Percentiles rank a stretch among this genome's conserved stretches.
phyloP scores from a whole-genome alignment of 2,888 invertebrate species.

The Calameuta filiformis region DNA sequence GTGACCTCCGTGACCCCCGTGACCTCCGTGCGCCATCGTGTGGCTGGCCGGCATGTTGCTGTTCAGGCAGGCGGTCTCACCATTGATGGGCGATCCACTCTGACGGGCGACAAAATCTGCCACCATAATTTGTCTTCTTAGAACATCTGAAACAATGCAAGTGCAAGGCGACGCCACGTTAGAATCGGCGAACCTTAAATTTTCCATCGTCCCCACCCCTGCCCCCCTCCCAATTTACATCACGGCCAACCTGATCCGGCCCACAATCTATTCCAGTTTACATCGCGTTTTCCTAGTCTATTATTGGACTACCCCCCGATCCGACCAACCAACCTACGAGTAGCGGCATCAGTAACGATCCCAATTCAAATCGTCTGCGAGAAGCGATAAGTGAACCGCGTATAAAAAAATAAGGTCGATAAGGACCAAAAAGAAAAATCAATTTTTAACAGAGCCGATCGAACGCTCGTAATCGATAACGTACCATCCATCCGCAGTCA shows the following conservation, averaged over 20 bases:
- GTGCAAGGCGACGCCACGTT: not conserved
- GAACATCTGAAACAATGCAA: conserved; percentile 56
- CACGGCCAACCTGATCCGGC: not conserved
- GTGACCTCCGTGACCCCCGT: conserved; percentile 43
- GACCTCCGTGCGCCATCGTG: conserved; percentile 61
- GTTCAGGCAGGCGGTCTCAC: conserved; percentile 74
- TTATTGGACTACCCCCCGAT: not conserved
- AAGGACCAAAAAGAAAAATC: not conserved
- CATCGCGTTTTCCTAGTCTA: not conserved
- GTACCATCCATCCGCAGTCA: not conserved
- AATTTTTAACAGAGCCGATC: not conserved
- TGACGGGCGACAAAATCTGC: conserved; percentile 86
- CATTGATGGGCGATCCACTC: conserved; percentile 76
- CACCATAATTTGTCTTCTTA: conserved; percentile 78
- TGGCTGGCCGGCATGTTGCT: conserved; percentile 63
- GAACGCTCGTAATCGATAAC: not conserved
- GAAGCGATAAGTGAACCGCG: not conserved
- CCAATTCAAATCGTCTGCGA: not conserved
- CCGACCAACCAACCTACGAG: too few relatives aligned
- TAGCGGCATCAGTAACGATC: too few relatives aligned
- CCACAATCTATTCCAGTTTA: not conserved
- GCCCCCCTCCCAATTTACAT: not conserved
- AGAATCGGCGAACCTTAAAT: not conserved
- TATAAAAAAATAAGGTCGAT: not conserved
- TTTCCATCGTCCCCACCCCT: too few relatives aligned